A percentile compares a stretch with the other conserved stretches of the same genome.
Evolutionary conservation across 1,140 invertebrate species (phyloP).

Genomic region (Apis laboriosa): DNA sequence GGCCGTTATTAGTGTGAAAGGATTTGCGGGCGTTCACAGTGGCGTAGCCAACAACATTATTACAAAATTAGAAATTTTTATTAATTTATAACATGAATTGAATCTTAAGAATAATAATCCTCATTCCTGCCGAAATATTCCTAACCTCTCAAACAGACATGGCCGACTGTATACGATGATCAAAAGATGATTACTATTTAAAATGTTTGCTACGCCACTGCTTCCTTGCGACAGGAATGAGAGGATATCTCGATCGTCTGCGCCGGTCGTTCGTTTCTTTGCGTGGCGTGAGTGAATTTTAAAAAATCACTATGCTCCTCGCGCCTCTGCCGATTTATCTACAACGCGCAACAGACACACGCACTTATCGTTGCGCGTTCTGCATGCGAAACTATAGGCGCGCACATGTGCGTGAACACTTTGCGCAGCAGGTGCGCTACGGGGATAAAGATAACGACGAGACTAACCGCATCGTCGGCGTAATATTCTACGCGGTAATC

Average conservation of each 20-base stretch:
- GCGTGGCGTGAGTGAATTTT: not conserved
- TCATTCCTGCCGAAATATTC: too few relatives aligned
- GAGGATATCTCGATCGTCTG: constrained; percentile 22
- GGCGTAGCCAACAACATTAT: not conserved
- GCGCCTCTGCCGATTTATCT: constrained; percentile 21
- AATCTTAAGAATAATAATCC: not conserved
- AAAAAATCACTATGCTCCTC: constrained; percentile 28
- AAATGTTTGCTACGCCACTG: constrained; percentile 5
- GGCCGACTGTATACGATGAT: not conserved
- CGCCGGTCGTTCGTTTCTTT: constrained; percentile 3
- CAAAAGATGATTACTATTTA: not conserved
- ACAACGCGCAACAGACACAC: constrained; percentile 7
- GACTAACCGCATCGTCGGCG: constrained; percentile 42
- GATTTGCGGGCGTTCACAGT: not conserved
- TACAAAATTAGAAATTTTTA: not conserved
- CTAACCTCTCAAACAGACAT: not conserved
- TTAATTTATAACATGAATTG: not conserved
- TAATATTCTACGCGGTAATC: constrained; percentile 51
- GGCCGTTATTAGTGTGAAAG: constrained; percentile 15
- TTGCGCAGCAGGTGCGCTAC: constrained; percentile 51
- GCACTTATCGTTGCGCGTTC: constrained; percentile 26
- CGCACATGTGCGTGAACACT: constrained; percentile 42
- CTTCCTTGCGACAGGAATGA: not conserved
- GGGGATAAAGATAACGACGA: constrained; percentile 61
- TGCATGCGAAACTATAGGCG: constrained; percentile 4